Conservation (phyloP, 1,140 invertebrate genomes). For the Andrena cerasifolii region DNA sequence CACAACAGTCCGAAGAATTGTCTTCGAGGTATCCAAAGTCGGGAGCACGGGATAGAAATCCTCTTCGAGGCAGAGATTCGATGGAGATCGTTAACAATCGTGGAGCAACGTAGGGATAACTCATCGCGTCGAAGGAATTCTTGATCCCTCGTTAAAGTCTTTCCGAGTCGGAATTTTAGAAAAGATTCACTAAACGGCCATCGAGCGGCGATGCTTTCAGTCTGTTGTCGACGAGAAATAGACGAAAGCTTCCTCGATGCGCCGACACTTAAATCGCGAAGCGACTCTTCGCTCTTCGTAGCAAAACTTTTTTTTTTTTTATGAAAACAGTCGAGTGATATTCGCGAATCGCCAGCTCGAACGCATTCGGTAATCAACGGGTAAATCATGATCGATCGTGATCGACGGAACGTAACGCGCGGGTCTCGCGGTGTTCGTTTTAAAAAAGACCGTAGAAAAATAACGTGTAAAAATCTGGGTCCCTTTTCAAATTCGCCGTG, state of each 20-base stretch:
- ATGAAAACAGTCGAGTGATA: constrained; percentile 12
- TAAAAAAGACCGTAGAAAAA: constrained; percentile 58
- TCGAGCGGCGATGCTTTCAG: neutral
- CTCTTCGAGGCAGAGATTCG: neutral
- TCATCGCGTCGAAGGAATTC: neutral
- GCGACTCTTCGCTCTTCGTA: too few species aligned
- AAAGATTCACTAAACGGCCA: constrained; percentile 10
- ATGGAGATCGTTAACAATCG: neutral
- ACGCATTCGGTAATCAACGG: constrained; percentile 11
- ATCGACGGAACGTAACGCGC: constrained; percentile 24
- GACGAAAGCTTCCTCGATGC: neutral
- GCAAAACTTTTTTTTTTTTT: neutral
- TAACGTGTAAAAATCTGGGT: constrained; percentile 59
- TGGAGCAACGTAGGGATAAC: too few species aligned
- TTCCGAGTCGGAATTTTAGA: neutral
- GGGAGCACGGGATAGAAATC: neutral
- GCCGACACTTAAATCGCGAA: neutral
- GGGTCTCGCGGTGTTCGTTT: neutral
- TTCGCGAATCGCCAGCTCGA: constrained; percentile 4
- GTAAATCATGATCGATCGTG: constrained; percentile 33
- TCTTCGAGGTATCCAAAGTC: neutral
- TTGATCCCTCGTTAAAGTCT: constrained; percentile 39
- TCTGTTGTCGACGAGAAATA: constrained; percentile 15
- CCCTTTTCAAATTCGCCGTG: constrained; percentile 19
- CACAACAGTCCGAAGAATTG: neutral